A percentile compares a stretch with the other conserved stretches of the same genome.
Evolutionary conservation across 1,140 invertebrate genomes (phyloP).

Genomic region (Frieseomelitta varia): DNA sequence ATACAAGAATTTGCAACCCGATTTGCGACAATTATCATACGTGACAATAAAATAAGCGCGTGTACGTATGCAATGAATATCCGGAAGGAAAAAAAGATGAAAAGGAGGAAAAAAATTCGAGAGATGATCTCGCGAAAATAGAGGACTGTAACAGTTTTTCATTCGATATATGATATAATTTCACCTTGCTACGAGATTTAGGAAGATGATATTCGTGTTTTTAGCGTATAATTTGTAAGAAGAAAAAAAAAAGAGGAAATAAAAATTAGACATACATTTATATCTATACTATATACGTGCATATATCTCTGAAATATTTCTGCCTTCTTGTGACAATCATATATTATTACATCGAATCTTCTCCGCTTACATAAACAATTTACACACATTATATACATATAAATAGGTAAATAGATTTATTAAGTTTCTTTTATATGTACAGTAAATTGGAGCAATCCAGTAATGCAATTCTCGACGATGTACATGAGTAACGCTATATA

Average conservation of each 20-base stretch:
- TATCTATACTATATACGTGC: too few species aligned
- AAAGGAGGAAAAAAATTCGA: neutral
- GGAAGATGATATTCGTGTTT: too few species aligned
- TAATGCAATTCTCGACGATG: neutral
- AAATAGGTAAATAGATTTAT: neutral
- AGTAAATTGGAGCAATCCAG: neutral
- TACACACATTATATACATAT: neutral
- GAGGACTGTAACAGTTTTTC: neutral
- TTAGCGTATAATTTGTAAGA: too few species aligned
- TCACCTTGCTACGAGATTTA: too few species aligned
- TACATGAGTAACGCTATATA: too few species aligned
- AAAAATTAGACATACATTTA: neutral
- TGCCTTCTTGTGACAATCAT: neutral
- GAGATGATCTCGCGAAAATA: constrained; percentile 14
- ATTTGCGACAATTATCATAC: neutral
- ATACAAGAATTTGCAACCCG: neutral
- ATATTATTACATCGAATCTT: neutral
- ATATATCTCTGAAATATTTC: neutral
- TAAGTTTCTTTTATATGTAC: neutral
- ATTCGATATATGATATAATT: neutral
- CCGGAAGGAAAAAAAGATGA: neutral
- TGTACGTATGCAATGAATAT: neutral
- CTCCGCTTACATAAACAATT: constrained; percentile 17
- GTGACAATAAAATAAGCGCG: neutral
- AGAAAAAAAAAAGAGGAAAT: neutral